These are phyloP conservation scores for Yponomeuta cagnagella DNA, from an alignment of 2,888 invertebrate species.

Conservation along the genomic window DNA sequence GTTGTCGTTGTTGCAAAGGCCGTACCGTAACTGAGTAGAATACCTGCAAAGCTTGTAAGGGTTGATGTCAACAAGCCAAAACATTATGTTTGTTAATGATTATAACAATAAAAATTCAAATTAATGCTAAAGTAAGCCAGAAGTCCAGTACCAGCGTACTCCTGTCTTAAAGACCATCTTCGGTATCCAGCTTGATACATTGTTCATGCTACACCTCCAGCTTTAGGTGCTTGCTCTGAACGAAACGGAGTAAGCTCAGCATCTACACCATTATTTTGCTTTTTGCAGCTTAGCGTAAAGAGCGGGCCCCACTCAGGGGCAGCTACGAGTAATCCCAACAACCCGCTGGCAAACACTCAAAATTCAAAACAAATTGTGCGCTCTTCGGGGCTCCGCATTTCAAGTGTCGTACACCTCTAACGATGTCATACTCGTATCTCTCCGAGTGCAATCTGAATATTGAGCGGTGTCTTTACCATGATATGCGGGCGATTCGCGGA, in stretches of 20 bases:
- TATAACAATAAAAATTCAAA: too few relatives aligned
- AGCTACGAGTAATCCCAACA: not conserved
- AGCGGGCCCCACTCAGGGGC: not conserved
- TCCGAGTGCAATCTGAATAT: constrained; percentile 10
- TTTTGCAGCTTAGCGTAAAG: not conserved
- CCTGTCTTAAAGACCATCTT: too few relatives aligned
- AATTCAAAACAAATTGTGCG: constrained; percentile 9
- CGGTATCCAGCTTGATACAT: too few relatives aligned
- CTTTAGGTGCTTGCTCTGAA: too few relatives aligned
- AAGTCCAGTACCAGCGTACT: too few relatives aligned
- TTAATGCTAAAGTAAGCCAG: too few relatives aligned
- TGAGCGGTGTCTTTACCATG: not conserved
- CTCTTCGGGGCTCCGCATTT: not conserved
- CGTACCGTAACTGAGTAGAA: too few relatives aligned
- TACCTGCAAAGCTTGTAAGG: too few relatives aligned
- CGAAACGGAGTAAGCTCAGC: not conserved
- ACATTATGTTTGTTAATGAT: too few relatives aligned
- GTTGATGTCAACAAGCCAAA: too few relatives aligned
- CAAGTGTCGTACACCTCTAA: not conserved
- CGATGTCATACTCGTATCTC: constrained; percentile 5
- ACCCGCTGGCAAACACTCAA: constrained; percentile 1
- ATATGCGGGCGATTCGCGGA: not conserved
- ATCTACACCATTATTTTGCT: not conserved
- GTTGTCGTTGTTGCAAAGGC: too few relatives aligned
- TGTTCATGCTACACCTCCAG: too few relatives aligned